Conservation (phyloP, 2,888 invertebrate genomes). For the Mayetiola destructor region DNA sequence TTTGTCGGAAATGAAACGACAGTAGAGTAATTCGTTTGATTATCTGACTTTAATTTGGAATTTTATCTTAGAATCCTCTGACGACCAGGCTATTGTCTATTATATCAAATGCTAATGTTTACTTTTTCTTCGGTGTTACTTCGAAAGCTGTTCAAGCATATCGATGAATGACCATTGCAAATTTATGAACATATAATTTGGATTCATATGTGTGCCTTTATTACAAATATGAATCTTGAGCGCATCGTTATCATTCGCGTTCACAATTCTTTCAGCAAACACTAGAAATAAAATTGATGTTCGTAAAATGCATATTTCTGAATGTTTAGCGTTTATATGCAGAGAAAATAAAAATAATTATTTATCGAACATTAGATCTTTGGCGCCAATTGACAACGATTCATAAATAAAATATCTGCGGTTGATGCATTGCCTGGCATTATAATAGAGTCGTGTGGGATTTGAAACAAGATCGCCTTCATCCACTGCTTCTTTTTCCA, state of each 20-base stretch:
- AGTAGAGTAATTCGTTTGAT: background rate
- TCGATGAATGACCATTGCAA: no score
- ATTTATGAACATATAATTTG: background rate
- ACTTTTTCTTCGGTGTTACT: no score
- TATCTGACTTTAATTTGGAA: background rate
- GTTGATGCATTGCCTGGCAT: background rate
- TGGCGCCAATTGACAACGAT: slow-evolving; percentile 10
- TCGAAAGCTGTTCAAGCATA: no score
- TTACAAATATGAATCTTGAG: background rate
- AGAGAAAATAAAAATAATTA: background rate
- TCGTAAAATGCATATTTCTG: background rate
- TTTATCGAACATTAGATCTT: slow-evolving; percentile 6
- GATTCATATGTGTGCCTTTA: background rate
- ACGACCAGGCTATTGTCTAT: background rate
- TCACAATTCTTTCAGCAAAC: background rate
- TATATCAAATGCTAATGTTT: background rate
- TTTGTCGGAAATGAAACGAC: background rate
- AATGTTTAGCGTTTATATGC: background rate
- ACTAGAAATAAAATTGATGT: background rate
- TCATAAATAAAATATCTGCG: slow-evolving; percentile 12
- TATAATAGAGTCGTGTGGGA: slow-evolving; percentile 4
- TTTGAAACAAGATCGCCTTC: background rate
- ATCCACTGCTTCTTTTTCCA: no score
- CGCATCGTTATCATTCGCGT: background rate
- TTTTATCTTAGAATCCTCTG: background rate